Evolutionary conservation across 2,888 invertebrate species (phyloP), one percentile per base, ranked within the genome.

Genomic region (Ptychoptera albimana): DNA sequence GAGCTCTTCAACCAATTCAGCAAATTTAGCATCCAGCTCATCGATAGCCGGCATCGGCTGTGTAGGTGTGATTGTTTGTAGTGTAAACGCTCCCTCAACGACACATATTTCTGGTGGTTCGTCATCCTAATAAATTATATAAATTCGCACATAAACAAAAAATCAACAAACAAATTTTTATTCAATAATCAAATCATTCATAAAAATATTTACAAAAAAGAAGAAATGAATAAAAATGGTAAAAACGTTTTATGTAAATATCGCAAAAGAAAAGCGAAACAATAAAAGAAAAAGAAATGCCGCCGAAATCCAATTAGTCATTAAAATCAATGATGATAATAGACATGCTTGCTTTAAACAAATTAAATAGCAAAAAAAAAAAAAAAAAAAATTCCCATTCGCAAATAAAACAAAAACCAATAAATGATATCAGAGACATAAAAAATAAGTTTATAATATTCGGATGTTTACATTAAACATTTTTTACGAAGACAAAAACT

Each of bases 51-150:
- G 93, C 89, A 92, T 88, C 30, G 93, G 93, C 59, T 88, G 81
- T 8, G 91, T 89, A 51, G 91, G 89, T 43, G 89, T 87, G 63
- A 89, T 78, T 2, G 87, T 85, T 67, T 89, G 88, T 55, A 89
- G 70, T 50, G 85, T 84, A 58, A 88, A 73, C 49, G 84, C 84
- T 53, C 86, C 87, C 58, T 91, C 91, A 60, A 91, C 88, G 63
- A 91, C 88, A 64, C 89, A 89, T 64, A 93, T 93, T 73, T 93
- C 93, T 49, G 93, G 93, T 12, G 92, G 92, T 66, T 92, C 89
- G 62, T 89, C 88, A 75, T 87, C 85, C 86, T 87, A 69, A 0
- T 72, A 72, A n/a, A n/a, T n/a, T n/a, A 42, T 55, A 50, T 43
- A 29, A 30, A 37, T 23, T 15, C 10, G 7, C 8, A 39, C 16